Percentiles rank a stretch among this genome's conserved stretches.
phyloP scores from a whole-genome alignment of 2,888 invertebrate genomes.

The Nomada ruficornis region DNA sequence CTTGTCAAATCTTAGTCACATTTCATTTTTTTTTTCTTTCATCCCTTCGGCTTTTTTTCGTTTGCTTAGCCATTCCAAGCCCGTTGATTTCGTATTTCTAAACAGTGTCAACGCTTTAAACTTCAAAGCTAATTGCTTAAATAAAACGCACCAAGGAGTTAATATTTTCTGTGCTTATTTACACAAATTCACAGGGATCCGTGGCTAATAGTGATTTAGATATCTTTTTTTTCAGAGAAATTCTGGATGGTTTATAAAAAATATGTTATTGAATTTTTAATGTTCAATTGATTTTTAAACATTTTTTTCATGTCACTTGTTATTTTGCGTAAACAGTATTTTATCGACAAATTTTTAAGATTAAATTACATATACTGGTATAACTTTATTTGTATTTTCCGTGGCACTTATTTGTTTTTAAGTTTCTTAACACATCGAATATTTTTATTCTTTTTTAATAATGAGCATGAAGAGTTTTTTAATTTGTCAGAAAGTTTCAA shows the following conservation, averaged over 20 bases:
- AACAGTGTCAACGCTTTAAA: background rate
- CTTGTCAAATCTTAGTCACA: conserved; percentile 44
- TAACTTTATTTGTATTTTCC: background rate
- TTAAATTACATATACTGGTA: background rate
- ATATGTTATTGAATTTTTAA: conserved; percentile 8
- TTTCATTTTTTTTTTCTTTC: conserved; percentile 10
- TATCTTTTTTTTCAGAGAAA: conserved; percentile 14
- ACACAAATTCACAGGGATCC: conserved; percentile 23
- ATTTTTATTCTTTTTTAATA: no score
- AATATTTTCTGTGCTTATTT: conserved; percentile 29
- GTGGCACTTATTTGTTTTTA: no score
- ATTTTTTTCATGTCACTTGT: background rate
- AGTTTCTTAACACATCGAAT: no score
- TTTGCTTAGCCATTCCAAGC: conserved; percentile 6
- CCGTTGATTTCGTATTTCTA: conserved; percentile 20
- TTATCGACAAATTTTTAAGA: background rate
- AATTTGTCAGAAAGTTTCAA: no score
- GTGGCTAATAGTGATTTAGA: background rate
- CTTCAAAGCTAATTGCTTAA: conserved; percentile 16
- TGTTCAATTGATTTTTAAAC: background rate
- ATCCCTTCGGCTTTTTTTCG: background rate
- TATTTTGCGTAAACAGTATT: conserved; percentile 7
- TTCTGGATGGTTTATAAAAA: conserved; percentile 49
- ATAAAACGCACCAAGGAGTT: conserved; percentile 27
- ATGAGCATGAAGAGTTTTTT: background rate